These are phyloP conservation scores for Torymus texanus DNA, from an alignment of 2,888 invertebrate genomes.

Conservation along the genomic window DNA sequence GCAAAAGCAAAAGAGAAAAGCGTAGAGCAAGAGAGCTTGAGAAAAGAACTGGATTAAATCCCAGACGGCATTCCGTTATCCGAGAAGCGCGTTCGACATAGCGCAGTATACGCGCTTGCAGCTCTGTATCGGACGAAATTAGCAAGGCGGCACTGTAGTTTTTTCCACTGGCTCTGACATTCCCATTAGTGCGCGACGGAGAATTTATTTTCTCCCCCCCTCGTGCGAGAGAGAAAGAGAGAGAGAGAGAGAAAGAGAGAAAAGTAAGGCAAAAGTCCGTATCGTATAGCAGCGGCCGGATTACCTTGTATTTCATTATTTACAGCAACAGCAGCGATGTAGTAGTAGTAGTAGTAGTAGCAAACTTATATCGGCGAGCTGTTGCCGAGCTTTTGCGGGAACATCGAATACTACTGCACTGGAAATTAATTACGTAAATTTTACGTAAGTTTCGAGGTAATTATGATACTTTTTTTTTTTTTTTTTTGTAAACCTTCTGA, in stretches of 20 bases:
- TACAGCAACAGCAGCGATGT: neutral
- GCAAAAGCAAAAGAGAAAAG: neutral
- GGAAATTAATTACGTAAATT: constrained; percentile 23
- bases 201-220: constrained; percentile 35
- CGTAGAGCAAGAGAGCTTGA: neutral
- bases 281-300: constrained; percentile 5
- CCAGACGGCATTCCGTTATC: constrained; percentile 35
- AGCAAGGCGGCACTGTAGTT: constrained; percentile 48
- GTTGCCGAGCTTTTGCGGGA: neutral
- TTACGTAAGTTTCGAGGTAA: constrained; percentile 3
- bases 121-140: constrained; percentile 43
- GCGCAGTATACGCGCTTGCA: neutral
- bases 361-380: neutral
- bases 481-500: neutral
- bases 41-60: constrained; percentile 33
- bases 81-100: constrained; percentile 31
- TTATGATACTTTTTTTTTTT: constrained; percentile 11
- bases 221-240: neutral
- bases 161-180: constrained; percentile 64
- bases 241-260: neutral
- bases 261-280: constrained; percentile 11
- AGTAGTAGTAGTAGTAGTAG: too few relatives aligned
- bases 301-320: constrained; percentile 43
- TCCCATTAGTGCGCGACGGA: constrained; percentile 56
- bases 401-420: neutral